A percentile compares a stretch with the other conserved stretches of the same genome.
These are phyloP conservation scores for Hymenopus coronatus DNA, from an alignment of 2,888 invertebrate species.

Conservation along the genomic window DNA sequence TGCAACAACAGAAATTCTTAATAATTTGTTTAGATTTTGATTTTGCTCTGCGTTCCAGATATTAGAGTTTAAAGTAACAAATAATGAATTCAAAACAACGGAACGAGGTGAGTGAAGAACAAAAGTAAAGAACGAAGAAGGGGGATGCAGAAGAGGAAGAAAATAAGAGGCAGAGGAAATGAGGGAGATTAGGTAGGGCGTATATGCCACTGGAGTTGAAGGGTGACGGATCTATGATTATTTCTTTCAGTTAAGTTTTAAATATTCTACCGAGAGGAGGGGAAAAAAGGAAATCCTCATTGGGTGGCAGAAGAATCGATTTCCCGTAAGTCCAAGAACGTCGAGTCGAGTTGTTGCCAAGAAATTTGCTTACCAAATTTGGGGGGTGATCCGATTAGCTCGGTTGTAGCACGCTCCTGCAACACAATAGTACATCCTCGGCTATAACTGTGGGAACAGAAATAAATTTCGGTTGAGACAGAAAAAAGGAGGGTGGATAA, in stretches of 20 bases:
- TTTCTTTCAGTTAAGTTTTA: neutral
- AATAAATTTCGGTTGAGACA: neutral
- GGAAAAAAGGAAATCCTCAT: too few relatives aligned
- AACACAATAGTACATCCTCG: neutral
- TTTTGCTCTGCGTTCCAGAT: too few relatives aligned
- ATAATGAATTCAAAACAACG: neutral
- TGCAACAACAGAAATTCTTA: too few relatives aligned
- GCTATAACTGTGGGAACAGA: neutral
- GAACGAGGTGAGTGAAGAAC: too few relatives aligned
- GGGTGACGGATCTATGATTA: too few relatives aligned
- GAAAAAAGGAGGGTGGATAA: neutral
- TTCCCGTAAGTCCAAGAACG: neutral
- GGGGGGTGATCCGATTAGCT: neutral
- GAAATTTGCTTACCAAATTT: neutral
- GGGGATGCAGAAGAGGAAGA: neutral
- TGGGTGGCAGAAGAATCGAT: neutral
- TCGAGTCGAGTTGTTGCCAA: neutral
- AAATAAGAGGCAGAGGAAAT: neutral
- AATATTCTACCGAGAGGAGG: neutral
- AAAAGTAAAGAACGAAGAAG: neutral
- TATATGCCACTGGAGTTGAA: neutral
- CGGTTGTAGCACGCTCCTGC: neutral
- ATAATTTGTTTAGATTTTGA: too few relatives aligned
- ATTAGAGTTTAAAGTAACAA: too few relatives aligned
- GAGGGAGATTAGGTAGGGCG: neutral